Base-by-base conservation (phyloP, 2,888 invertebrate species). In the Parthenolecanium corni region DNA sequence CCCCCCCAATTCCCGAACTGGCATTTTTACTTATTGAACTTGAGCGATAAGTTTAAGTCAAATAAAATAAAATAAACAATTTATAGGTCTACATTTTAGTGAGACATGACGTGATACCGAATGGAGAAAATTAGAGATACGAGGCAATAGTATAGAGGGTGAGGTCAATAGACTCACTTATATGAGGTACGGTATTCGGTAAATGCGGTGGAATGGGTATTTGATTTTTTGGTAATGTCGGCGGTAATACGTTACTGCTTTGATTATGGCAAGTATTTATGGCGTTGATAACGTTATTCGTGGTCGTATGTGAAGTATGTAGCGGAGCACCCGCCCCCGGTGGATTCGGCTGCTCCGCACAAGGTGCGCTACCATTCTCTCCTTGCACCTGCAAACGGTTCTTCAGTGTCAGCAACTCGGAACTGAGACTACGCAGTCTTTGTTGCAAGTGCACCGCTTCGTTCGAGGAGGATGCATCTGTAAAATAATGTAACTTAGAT, bases 381-480 rank as follows among this genome's bases (percentile, higher is more conserved):
- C 79, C 85, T 71, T 67, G 67, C 20, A 89, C 89, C 78, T 90
- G 89, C 72, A 92, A 80, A 69, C 89, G 83, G 78, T 90, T 91
- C 70, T 92, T 81, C 73, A 93, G 81, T 69, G 91, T 91, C 73
- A 91, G 89, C 79, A 93, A 79, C 79, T 92, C 91, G 69, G 90
- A 86, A 78, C 89, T 89, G 69, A 93, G 80, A 75, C 87, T 91
- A 73, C 89, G 85, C 72, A 92, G 80, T 69, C 90, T 84, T 75
- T 91, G 91, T 78, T 92, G 90, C 72, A 92, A 79, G 75, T 91
- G 91, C 71, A 90, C 91, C 69, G 91, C 91, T 80, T 92, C 92
- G 80, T 90, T 91, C 70, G 90, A 90, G 67, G 90, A 91, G 71
- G 91, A 89, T 71, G 91, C 91, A 86, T 92, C 92, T 92, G 80